A percentile compares a stretch with the other conserved stretches of the same genome.
phyloP scores from a whole-genome alignment of 1,140 invertebrate genomes.

The Ceratitis capitata region DNA sequence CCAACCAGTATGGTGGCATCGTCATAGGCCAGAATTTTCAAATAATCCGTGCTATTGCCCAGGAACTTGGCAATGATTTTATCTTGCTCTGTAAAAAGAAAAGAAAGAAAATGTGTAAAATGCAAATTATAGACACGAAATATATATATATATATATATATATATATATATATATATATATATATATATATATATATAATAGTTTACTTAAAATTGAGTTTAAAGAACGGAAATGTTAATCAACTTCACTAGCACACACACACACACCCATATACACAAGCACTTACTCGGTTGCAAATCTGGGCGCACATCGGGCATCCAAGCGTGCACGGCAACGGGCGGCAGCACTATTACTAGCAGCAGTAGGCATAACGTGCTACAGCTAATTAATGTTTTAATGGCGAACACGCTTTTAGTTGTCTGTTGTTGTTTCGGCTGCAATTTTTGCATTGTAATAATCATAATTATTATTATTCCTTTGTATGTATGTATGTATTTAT shows the following conservation, averaged over 20 bases:
- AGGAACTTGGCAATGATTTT: constrained; percentile 59
- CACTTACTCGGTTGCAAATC: constrained; percentile 63
- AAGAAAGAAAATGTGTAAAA: neutral
- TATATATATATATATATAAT: neutral
- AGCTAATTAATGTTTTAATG: constrained; percentile 17
- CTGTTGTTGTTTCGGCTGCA: neutral
- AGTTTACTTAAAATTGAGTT: neutral
- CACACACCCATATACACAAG: too few species aligned
- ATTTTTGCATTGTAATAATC: constrained; percentile 5
- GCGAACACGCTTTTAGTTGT: constrained; percentile 17
- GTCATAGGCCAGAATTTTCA: constrained; percentile 68
- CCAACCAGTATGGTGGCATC: constrained; percentile 66
- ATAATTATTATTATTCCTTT: constrained; percentile 6
- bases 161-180: neutral
- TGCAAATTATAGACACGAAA: neutral
- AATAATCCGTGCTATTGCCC: constrained; percentile 66
- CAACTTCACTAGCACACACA: constrained; percentile 6
- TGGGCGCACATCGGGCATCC: constrained; percentile 63
- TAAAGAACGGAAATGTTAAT: constrained; percentile 41
- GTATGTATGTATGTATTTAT: neutral
- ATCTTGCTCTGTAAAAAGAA: constrained; percentile 56
- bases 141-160: neutral
- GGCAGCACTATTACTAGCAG: neutral
- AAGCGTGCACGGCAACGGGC: constrained; percentile 46
- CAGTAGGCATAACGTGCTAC: constrained; percentile 10